These are phyloP conservation scores for Sciurus vulgaris DNA, from an alignment of 2,797 vertebrate genomes.

Conservation along the genomic window DNA sequence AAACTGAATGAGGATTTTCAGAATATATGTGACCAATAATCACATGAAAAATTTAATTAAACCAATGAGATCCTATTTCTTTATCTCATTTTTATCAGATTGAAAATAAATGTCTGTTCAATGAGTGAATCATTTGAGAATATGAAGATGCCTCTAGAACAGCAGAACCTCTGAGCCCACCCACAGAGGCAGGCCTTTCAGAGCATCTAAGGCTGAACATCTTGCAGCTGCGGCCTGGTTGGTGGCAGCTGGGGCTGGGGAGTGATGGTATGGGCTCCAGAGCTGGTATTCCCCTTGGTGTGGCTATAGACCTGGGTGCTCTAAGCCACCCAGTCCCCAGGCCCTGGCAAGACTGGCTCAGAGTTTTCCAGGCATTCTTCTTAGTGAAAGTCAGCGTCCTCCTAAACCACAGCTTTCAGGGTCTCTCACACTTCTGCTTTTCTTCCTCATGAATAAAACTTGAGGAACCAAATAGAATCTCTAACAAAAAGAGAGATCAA, in stretches of 20 bases:
- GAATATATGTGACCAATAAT: neutral
- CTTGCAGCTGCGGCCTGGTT: neutral
- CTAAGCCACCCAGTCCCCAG: neutral
- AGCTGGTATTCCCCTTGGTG: neutral
- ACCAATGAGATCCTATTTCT: neutral
- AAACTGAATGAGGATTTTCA: neutral
- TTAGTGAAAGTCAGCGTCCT: neutral
- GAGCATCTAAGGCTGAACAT: neutral
- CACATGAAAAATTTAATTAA: neutral
- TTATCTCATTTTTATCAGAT: neutral
- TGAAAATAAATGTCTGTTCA: neutral
- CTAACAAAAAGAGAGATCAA: neutral
- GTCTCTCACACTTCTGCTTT: neutral
- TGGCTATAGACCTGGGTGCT: neutral
- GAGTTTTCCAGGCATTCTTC: neutral
- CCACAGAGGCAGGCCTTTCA: neutral
- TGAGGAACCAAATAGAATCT: neutral
- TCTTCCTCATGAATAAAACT: neutral
- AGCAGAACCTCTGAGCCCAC: neutral
- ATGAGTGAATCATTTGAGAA: neutral
- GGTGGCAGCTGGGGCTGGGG: fast-evolving
- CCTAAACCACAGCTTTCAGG: neutral
- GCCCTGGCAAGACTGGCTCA: neutral
- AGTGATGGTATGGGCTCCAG: neutral
- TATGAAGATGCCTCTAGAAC: neutral